Evolutionary conservation across 2,113 vertebrate species (phyloP), one percentile per base, ranked within the genome.

Genomic region (Lampris megalopsis): DNA sequence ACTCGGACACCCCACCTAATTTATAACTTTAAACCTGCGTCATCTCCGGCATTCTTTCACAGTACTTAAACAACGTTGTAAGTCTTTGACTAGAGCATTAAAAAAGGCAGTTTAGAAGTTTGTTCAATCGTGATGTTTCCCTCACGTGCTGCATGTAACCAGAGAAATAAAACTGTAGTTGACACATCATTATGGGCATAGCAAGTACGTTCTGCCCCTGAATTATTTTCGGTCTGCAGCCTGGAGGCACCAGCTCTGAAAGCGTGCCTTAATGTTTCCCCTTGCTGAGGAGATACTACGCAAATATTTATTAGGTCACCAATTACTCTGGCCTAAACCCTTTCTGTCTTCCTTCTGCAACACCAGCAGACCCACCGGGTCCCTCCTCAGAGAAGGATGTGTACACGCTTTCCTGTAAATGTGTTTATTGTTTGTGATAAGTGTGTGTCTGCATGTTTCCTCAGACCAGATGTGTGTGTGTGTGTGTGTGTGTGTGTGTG

Each of bases 291-390:
- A 79, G 68, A 47, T 68, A 76, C 73, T 83, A 63, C 73, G 80
- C 88, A 91, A 92, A 92, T 90, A 92, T 93, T 93, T 89, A 92
- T 85, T 83, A 89, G 79, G 81, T 77, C 50, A 2, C 76, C 77
- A 88, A 86, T 92, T 87, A 89, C 80, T 65, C 59, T 69, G 69
- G 41, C 65, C 73, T 10, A 2, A 36, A 40, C 24, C 24, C 11
- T 36, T 38, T 11, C 38, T 67, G n/a, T 3, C 35, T 35, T 47
- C 36, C 10, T 48, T 52, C 63, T 50, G 50, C 63, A 53, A 67
- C 50, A 75, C 66, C 54, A 58, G 64, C 57, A 82, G 59, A 49
- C 38, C 68, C 72, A 49, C 13, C 24, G 43, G 2, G 48, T 50
- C 54, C 43, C 65, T 80, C 56, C 49, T 71, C 53, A 43, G 35